Evolutionary conservation across 1,140 invertebrate species (phyloP).

Genomic region (Zaprionus nigranus): DNA sequence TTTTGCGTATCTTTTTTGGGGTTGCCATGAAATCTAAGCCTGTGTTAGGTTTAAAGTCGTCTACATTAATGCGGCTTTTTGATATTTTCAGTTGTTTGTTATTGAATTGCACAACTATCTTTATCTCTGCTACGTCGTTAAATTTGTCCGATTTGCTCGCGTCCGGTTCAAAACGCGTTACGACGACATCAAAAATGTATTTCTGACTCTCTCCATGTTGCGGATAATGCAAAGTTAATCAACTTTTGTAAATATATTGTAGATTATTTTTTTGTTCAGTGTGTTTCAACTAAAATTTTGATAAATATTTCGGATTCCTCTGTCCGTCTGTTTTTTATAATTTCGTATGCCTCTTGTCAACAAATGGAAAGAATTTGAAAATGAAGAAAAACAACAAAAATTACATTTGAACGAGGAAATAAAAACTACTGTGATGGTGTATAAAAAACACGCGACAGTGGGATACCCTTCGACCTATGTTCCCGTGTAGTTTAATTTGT

Average conservation of each 20-base stretch:
- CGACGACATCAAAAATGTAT: conserved; percentile 55
- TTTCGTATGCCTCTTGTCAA: background rate
- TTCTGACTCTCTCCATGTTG: conserved; percentile 11
- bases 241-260: background rate
- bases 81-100: conserved; percentile 15
- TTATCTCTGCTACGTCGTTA: background rate
- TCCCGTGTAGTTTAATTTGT: too few species aligned
- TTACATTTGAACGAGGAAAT: background rate
- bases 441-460: too few species aligned
- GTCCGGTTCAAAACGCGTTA: conserved; percentile 16
- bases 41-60: conserved; percentile 24
- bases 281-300: background rate
- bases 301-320: background rate
- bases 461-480: too few species aligned
- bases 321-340: conserved; percentile 8
- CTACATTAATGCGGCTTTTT: conserved; percentile 55
- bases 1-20: conserved; percentile 4
- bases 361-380: background rate
- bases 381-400: background rate
- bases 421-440: background rate
- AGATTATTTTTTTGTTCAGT: background rate
- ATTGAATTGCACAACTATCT: conserved; percentile 40
- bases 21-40: conserved; percentile 4
- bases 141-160: background rate
- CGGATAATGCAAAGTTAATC: background rate